Evolutionary conservation across 2,888 invertebrate genomes (phyloP).

Genomic region (Luperina testacea): DNA sequence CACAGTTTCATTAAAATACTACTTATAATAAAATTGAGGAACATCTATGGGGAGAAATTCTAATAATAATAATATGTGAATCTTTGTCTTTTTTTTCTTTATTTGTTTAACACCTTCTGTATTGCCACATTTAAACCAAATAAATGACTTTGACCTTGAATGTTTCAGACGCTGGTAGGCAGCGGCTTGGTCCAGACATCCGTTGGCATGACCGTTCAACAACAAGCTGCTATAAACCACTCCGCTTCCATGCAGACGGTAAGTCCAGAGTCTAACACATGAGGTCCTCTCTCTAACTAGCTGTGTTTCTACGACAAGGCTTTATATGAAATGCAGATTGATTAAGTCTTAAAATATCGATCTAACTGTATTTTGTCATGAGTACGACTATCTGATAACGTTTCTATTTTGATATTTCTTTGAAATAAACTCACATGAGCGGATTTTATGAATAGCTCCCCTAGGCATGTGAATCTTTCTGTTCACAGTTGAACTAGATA

Average conservation of each 20-base stretch:
- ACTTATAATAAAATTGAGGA: not conserved
- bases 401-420: not conserved
- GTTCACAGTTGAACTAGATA: not conserved
- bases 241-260: slow-evolving; percentile 81
- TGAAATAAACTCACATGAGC: not conserved
- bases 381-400: not conserved
- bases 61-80: not conserved
- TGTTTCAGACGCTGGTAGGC: slow-evolving; percentile 77
- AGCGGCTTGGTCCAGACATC: slow-evolving; percentile 84
- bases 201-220: slow-evolving; percentile 81
- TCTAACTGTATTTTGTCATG: not conserved
- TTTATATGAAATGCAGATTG: not conserved
- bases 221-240: slow-evolving; percentile 74
- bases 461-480: too few species aligned
- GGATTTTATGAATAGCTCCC: not conserved
- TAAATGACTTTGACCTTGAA: not conserved
- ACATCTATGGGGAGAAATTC: not conserved
- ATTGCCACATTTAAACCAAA: too few species aligned
- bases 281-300: not conserved
- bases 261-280: slow-evolving; percentile 51
- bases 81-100: not conserved
- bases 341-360: not conserved
- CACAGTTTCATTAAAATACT: not conserved
- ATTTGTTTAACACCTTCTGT: not conserved
- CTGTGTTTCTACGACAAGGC: slow-evolving; percentile 25